These are phyloP conservation scores for Chelonia mydas DNA, from an alignment of 2,797 vertebrate genomes.

Conservation along the genomic window DNA sequence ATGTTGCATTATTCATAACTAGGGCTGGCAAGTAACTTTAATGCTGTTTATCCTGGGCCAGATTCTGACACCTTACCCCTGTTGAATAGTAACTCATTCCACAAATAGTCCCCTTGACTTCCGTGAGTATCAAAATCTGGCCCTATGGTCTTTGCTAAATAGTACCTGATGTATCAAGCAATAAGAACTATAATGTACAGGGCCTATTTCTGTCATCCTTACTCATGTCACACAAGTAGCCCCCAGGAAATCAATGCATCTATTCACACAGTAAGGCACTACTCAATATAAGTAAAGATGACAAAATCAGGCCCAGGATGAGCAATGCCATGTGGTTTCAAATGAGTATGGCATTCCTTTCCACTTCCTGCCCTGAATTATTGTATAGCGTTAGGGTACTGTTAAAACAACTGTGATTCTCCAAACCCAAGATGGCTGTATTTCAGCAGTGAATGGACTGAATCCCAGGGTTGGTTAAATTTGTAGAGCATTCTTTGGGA, in stretches of 20 bases:
- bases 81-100: background rate
- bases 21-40: background rate
- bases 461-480: background rate
- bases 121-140: background rate
- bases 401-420: background rate
- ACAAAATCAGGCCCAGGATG: background rate
- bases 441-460: background rate
- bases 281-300: background rate
- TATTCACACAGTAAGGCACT: background rate
- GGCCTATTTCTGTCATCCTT: background rate
- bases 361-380: background rate
- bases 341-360: background rate
- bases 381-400: background rate
- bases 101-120: background rate
- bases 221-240: background rate
- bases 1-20: background rate
- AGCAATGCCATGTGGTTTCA: background rate
- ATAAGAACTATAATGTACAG: background rate
- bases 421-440: background rate
- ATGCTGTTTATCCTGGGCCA: background rate
- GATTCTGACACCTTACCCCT: background rate
- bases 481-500: background rate
- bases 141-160: background rate
- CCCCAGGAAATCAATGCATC: background rate
- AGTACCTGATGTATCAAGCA: background rate